Percentiles rank a stretch among this genome's conserved stretches.
These are phyloP conservation scores for Diceros bicornis DNA, from an alignment of 2,797 vertebrate genomes.

Conservation along the genomic window DNA sequence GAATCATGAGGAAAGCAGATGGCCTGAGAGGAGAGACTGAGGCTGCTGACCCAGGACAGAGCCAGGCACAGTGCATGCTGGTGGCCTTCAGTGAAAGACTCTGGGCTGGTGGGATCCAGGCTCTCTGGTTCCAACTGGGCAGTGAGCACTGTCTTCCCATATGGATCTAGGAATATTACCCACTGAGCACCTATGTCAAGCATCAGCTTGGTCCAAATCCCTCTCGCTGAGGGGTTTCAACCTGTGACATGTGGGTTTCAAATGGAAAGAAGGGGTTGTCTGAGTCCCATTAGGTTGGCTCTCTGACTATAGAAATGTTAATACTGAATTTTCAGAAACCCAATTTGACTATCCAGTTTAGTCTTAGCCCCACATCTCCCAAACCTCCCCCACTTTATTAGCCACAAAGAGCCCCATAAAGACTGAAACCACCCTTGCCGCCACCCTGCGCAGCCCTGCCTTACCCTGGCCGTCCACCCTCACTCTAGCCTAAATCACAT, in stretches of 20 bases:
- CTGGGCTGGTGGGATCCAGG: no score
- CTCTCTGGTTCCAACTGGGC: background rate
- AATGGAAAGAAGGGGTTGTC: background rate
- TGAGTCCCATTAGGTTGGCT: no score
- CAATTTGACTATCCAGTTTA: rapidly evolving
- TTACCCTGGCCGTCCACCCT: background rate
- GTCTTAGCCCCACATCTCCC: background rate
- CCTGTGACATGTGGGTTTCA: background rate
- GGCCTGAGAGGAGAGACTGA: background rate
- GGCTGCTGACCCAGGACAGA: background rate
- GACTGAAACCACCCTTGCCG: background rate
- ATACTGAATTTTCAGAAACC: background rate
- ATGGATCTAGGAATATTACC: background rate
- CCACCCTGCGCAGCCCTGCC: no score
- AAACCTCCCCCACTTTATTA: background rate
- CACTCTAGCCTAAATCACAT: background rate
- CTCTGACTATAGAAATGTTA: background rate
- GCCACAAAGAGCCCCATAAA: background rate
- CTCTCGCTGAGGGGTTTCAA: background rate
- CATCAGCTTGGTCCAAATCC: background rate
- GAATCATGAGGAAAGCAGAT: background rate
- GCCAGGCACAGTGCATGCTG: background rate
- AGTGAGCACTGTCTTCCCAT: background rate
- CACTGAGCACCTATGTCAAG: background rate
- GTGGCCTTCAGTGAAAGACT: background rate